Evolutionary conservation across 2,797 vertebrate genomes (phyloP).

Genomic region (Malurus splendens): DNA sequence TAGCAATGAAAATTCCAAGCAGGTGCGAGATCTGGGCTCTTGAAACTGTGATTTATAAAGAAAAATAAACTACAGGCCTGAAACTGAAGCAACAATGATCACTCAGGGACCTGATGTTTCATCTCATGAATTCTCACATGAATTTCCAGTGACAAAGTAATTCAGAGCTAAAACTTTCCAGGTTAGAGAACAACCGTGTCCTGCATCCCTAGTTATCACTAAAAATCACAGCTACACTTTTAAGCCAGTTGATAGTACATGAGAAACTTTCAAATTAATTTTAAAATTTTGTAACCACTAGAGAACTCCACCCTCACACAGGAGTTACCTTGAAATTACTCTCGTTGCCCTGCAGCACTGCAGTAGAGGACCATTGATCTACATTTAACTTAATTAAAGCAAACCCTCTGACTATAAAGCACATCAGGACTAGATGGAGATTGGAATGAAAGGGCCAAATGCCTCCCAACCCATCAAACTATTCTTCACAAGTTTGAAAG

Average conservation of each 20-base stretch:
- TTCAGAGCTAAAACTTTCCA: neutral
- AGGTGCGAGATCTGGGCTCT: neutral
- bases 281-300: neutral
- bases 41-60: neutral
- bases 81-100: neutral
- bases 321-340: neutral
- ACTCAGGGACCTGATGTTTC: neutral
- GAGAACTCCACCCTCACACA: neutral
- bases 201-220: neutral
- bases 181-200: neutral
- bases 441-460: neutral
- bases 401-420: neutral
- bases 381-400: conserved; percentile 17
- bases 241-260: neutral
- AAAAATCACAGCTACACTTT: neutral
- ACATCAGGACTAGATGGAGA: neutral
- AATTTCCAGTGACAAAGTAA: neutral
- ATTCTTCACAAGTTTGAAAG: neutral
- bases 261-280: neutral
- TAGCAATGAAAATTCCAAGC: neutral
- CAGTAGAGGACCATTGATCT: neutral
- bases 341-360: neutral
- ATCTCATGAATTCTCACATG: neutral
- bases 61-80: neutral
- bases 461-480: neutral